Evolutionary conservation across 2,888 invertebrate genomes (phyloP), one percentile per base, ranked within the genome.

Genomic region (Cancer borealis): DNA sequence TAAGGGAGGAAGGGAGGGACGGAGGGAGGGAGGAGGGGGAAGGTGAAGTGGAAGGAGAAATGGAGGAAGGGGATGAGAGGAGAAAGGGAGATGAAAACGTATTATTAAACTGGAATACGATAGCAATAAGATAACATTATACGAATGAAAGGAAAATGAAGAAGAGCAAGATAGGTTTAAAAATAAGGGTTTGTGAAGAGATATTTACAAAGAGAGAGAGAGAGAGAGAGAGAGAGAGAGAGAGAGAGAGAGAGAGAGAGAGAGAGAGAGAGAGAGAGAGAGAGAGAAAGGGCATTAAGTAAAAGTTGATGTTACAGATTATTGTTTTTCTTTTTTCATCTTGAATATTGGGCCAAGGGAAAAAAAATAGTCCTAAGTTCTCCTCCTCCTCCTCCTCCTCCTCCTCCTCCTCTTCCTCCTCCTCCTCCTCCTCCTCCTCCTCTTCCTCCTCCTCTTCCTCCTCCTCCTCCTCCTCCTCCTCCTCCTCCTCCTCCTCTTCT

Each of bases 201-300:
- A 3, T n/a, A 66, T 14, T 14, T 66, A 39, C 39, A 49, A 10
- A 79, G n/a, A 79, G 26, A 79, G 79, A n/a, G 26, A 79, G 30
- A 79, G n/a, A 79, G 26, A 79, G 79, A n/a, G 26, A 79, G 30
- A 26, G 30, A 49, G 79, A 79, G 79, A 79, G 79, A 79, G 79
- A 79, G 79, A 79, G 79, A 79, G 79, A 79, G 84, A 84, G 84
- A 84, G 84, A 84, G 84, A 84, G 84, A 87, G 87, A 87, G 87
- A 88, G 88, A 88, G 88, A 88, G 88, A 88, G 88, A 88, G 88
- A 88, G 39, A 88, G 88, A 88, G 88, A 88, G 88, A 88, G 88
- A 88, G 88, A 88, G 88, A 88, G 88, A 88, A 45, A 39, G 5
- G 39, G 45, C 17, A 88, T 73, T 73, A 73, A 73, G 73, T 73